Base-by-base conservation (phyloP, 2,113 vertebrate genomes). In the Rissa tridactyla region DNA sequence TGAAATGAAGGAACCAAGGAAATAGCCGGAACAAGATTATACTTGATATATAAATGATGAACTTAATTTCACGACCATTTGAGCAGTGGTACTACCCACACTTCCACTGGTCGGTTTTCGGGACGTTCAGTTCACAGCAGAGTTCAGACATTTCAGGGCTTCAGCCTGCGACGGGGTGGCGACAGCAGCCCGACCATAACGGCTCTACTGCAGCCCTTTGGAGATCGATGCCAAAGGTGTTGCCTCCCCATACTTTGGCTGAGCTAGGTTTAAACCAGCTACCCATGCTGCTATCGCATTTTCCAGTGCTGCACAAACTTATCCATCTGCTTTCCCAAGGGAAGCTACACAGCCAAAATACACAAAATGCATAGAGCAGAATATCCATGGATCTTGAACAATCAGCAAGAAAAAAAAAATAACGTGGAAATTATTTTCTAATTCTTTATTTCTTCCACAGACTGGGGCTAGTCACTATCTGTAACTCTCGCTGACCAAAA, bases 1-100 rank as follows among this genome's bases (percentile, higher is more conserved):
- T 44, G 6, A 40, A 72, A 38, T 19, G 16, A 82, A 94, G 46
- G 25, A 72, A 21, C 36, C 29, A 40, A 70, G 26, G 47, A 75
- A 77, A 52, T 2, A 42, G 9, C 23, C 66, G 21, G 13, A 76
- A 69, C 4, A 68, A 49, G 32, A 4, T 7, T 13, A 5, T 30
- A 16, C 1, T 10, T 12, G 3, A 46, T 49, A 13, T 2, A n/a
- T 11, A 30, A 72, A 36, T 0, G 4, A 29, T 29, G 34, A 82
- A 29, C 18, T 49, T 38, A 30, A 20, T 62, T 77, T 38, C 15
- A 14, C 1, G 9, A 29, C 49, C 22, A 6, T 38, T 42, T 49
- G 36, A 40, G 71, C 75, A 88, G 38, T 3, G 21, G 25, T 5
- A 6, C 46, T 22, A 49, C 30, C 46, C 34, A 16, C 27, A 5